phyloP scores from a whole-genome alignment of 2,113 vertebrate genomes.

The Pantherophis guttatus region DNA sequence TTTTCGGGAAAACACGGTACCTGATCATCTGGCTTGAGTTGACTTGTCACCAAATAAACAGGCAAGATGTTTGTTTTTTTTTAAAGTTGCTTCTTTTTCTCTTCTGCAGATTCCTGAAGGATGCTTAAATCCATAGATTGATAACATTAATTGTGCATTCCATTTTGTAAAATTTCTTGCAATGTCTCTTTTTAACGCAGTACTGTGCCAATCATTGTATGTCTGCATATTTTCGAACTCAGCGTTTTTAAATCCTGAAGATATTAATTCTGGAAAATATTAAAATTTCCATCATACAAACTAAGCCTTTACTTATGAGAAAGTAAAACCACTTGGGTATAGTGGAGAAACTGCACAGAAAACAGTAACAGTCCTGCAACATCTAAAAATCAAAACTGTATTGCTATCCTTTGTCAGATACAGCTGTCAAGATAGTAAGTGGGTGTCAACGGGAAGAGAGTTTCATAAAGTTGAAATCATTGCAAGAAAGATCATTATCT shows the following conservation, averaged over 20 bases:
- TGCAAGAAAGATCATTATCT: background rate
- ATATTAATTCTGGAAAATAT: background rate
- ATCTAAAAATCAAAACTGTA: background rate
- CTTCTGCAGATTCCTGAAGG: background rate
- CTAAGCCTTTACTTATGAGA: background rate
- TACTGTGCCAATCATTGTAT: background rate
- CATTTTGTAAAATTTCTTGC: background rate
- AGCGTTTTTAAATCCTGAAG: background rate
- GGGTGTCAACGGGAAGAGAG: background rate
- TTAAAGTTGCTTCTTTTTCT: background rate
- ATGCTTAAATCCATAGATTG: background rate
- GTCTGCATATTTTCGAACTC: background rate
- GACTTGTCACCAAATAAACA: background rate
- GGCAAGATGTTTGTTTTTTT: background rate
- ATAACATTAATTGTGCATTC: background rate
- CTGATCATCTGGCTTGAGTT: background rate
- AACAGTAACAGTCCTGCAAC: background rate
- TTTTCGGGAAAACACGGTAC: no score
- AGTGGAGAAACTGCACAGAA: background rate
- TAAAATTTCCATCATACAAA: background rate
- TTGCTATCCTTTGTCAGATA: background rate
- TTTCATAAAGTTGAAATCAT: background rate
- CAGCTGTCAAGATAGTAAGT: background rate
- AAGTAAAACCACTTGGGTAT: background rate
- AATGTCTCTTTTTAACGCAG: background rate